Percentiles rank a stretch among this genome's conserved stretches.
These are phyloP conservation scores for Eupeodes luniger DNA, from an alignment of 2,888 invertebrate genomes.

Conservation along the genomic window DNA sequence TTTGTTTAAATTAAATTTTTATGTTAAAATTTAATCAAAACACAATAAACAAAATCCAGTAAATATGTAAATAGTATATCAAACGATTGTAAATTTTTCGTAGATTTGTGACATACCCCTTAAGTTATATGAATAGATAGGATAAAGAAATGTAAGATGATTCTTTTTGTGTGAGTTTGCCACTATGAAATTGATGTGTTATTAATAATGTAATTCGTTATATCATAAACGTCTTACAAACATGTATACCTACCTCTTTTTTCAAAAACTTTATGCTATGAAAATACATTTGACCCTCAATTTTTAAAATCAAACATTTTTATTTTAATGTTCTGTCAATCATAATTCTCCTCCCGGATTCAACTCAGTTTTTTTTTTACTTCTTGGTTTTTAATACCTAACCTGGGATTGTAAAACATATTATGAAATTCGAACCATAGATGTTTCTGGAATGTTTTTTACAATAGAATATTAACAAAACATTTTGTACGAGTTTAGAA, in stretches of 20 bases:
- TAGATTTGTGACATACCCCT: slow-evolving; percentile 49
- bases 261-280: slow-evolving; percentile 11
- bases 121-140: slow-evolving; percentile 70
- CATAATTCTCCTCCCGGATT: not conserved
- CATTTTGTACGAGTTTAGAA: slow-evolving; percentile 68
- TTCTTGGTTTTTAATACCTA: not conserved
- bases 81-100: slow-evolving; percentile 60
- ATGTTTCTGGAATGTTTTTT: slow-evolving; percentile 48
- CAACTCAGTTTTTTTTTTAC: not conserved
- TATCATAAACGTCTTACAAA: slow-evolving; percentile 11
- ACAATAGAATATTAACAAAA: slow-evolving; percentile 58
- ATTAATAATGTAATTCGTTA: slow-evolving; percentile 24
- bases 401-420: slow-evolving; percentile 18
- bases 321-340: not conserved
- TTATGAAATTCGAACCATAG: slow-evolving; percentile 29
- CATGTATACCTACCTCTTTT: slow-evolving; percentile 16
- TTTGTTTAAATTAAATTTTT: slow-evolving; percentile 6
- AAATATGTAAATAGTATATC: slow-evolving; percentile 69
- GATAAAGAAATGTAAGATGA: slow-evolving; percentile 69
- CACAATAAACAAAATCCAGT: slow-evolving; percentile 30
- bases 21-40: slow-evolving; percentile 4
- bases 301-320: slow-evolving; percentile 1
- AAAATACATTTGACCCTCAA: not conserved
- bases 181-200: slow-evolving; percentile 52
- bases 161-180: slow-evolving; percentile 48